Base-by-base conservation (phyloP, 2,113 vertebrate species). In the Channa argus region DNA sequence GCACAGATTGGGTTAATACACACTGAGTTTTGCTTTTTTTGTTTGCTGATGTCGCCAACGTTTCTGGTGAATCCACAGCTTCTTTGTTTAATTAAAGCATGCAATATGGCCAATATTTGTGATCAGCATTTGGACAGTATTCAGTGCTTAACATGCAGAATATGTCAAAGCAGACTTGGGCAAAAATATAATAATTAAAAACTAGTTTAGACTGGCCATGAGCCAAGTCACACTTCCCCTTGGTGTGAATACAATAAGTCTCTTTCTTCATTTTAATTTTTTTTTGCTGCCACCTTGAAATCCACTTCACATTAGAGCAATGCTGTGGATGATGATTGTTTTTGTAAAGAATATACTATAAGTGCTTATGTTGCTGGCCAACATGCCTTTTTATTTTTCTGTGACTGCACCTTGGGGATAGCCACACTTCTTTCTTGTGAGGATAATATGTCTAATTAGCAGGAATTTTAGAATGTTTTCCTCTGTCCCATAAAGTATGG, bases 401-500 rank as follows among this genome's bases (percentile, higher is more conserved):
- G 1, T 13, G 39, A 15, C 41, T 47, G 45, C 47, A 59, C 47
- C 63, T 49, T 24, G 34, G 55, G 38, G 79, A 70, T 46, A 13
- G 36, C 7, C 15, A 33, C 33, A 1, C 5, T 63, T 66, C 78
- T 71, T 80, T 79, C 69, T 61, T 82, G 34, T 69, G 24, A 14
- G 49, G 41, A 38, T 78, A 55, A 63, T 54, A 2, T 36, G 36
- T 85, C 74, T 74, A 86, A 74, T 86, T 54, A 38, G 78, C 37
- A 39, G 38, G 66, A 0, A 13, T 64, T 80, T 84, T 14, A 34
- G n/a, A 62, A 66, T 74, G 39, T 74, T 52, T 59, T 82, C 56
- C 55, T 69, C 51, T 7, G 34, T 5, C 2, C 61, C 47, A 82
- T 88, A 80, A 88, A 85, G 66, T 82, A 82, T 84, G 55, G 33